Evolutionary conservation across 2,113 vertebrate genomes (phyloP).

Genomic region (Poeciliopsis occidentalis): DNA sequence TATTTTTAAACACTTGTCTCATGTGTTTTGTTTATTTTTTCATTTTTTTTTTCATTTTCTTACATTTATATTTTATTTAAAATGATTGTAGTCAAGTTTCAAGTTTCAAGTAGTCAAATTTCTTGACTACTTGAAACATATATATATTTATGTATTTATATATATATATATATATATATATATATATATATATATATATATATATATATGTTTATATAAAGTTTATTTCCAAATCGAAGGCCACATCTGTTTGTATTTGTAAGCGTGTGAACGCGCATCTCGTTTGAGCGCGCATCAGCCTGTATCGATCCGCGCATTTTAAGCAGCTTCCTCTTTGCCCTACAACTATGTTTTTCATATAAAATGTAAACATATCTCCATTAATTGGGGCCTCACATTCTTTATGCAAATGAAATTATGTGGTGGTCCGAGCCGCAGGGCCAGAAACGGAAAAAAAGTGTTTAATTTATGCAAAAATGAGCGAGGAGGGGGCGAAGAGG

Average conservation of each 20-base stretch:
- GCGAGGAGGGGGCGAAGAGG: slow-evolving; percentile 57
- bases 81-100: too few species aligned
- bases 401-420: slow-evolving; percentile 71
- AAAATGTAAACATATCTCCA: slow-evolving; percentile 66
- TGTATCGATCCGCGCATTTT: slow-evolving; percentile 68
- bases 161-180: too few species aligned
- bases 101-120: too few species aligned
- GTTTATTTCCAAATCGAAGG: slow-evolving; percentile 1
- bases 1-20: too few species aligned
- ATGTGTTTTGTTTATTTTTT: too few species aligned
- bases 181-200: neutral
- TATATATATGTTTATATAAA: neutral
- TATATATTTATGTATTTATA: too few species aligned
- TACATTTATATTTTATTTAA: too few species aligned
- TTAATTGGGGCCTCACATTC: slow-evolving; percentile 62
- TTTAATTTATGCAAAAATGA: slow-evolving; percentile 56
- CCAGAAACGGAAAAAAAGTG: slow-evolving; percentile 1
- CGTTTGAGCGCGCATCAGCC: slow-evolving; percentile 13
- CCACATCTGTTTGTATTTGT: slow-evolving; percentile 16
- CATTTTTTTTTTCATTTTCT: too few species aligned
- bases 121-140: too few species aligned
- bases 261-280: slow-evolving; percentile 7
- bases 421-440: slow-evolving; percentile 21
- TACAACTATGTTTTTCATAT: slow-evolving; percentile 70
- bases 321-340: slow-evolving; percentile 61